Evolutionary conservation across 2,113 vertebrate species (phyloP).

Genomic region (Prionailurus viverrinus): DNA sequence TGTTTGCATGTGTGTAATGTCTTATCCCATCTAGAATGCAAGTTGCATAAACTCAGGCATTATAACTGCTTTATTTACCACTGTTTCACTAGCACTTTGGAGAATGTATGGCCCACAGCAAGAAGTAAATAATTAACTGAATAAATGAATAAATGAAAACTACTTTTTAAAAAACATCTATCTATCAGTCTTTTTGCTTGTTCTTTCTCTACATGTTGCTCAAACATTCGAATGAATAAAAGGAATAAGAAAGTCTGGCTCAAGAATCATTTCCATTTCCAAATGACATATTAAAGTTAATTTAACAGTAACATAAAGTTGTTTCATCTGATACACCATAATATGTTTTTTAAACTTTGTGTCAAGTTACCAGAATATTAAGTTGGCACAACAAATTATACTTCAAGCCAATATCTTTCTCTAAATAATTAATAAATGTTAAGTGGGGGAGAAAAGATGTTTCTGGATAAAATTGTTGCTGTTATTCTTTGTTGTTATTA

Average conservation of each 20-base stretch:
- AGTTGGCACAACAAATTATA: background rate
- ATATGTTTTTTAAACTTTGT: background rate
- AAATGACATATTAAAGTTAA: background rate
- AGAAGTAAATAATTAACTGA: background rate
- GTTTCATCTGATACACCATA: background rate
- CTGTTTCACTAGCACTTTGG: background rate
- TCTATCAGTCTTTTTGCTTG: background rate
- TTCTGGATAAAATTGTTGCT: background rate
- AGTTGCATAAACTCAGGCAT: background rate
- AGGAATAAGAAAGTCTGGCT: background rate
- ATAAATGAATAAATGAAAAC: background rate
- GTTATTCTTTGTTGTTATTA: background rate
- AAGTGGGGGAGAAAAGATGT: background rate
- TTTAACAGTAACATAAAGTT: background rate
- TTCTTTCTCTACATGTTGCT: background rate
- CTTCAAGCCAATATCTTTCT: background rate
- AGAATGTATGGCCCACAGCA: background rate
- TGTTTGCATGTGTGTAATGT: background rate
- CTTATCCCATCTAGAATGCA: background rate
- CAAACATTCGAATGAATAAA: background rate
- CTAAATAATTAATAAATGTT: constrained; percentile 4
- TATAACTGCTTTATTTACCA: background rate
- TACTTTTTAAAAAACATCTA: background rate
- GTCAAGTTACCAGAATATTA: constrained; percentile 4
- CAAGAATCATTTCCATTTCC: constrained; percentile 1